A percentile compares a stretch with the other conserved stretches of the same genome.
Evolutionary conservation across 2,797 vertebrate genomes (phyloP).

Genomic region (Spea hammondii): DNA sequence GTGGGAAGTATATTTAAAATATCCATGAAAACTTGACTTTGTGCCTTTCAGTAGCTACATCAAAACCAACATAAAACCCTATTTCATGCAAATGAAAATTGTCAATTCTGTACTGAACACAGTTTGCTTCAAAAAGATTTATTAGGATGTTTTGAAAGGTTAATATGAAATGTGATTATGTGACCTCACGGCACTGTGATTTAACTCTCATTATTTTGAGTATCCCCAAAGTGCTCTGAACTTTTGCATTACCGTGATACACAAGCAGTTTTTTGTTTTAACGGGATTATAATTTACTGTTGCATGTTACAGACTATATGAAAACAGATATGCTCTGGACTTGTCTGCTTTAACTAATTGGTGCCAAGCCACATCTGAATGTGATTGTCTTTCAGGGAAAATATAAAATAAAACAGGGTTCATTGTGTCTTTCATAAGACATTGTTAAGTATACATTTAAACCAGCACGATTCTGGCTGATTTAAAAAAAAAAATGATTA

Average conservation of each 20-base stretch:
- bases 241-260: conserved; percentile 50
- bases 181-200: conserved; percentile 63
- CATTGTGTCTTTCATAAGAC: conserved; percentile 32
- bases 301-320: conserved; percentile 31
- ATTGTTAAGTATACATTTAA: conserved; percentile 54
- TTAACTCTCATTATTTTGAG: conserved; percentile 63
- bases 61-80: neutral
- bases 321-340: conserved; percentile 67
- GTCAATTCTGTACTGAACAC: conserved; percentile 47
- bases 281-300: conserved; percentile 47
- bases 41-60: neutral
- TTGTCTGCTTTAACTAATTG: conserved; percentile 58
- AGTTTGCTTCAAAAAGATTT: conserved; percentile 61
- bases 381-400: conserved; percentile 52
- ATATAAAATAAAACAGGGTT: conserved; percentile 53
- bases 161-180: conserved; percentile 56
- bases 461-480: conserved; percentile 49
- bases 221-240: conserved; percentile 45
- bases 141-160: conserved; percentile 68
- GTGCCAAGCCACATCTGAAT: conserved; percentile 67
- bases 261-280: conserved; percentile 54
- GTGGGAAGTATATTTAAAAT: too few relatives aligned
- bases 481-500: conserved; percentile 50
- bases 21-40: neutral
- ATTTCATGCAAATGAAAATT: conserved; percentile 25